phyloP scores from a whole-genome alignment of 2,888 invertebrate species.

The Amphipoea lucens region DNA sequence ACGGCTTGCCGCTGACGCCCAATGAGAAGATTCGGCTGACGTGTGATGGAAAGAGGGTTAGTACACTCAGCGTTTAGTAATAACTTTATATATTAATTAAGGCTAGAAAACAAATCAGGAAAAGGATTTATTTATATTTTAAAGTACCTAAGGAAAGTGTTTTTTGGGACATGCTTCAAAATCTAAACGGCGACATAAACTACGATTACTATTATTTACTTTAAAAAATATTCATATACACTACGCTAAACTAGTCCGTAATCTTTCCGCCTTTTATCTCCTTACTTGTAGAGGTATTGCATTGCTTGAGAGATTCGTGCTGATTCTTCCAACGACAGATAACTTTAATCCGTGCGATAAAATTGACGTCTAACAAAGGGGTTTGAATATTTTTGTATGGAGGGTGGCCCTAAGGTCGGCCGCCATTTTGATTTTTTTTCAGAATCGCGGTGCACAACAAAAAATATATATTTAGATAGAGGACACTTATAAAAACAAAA shows the following conservation, averaged over 20 bases:
- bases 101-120: background rate
- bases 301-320: background rate
- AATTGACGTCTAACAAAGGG: background rate
- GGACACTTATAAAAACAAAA: too few species aligned
- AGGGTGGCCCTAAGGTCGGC: too few species aligned
- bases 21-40: slow-evolving; percentile 93
- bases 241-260: too few species aligned
- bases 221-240: background rate
- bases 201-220: background rate
- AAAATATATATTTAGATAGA: too few species aligned
- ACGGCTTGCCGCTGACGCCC: slow-evolving; percentile 92
- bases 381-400: too few species aligned
- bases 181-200: background rate
- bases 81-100: background rate
- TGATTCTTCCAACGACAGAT: too few species aligned
- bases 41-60: slow-evolving; percentile 94
- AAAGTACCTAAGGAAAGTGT: background rate
- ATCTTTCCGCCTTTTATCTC: background rate
- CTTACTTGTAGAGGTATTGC: background rate
- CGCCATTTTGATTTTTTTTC: too few species aligned
- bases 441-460: too few species aligned
- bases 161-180: background rate
- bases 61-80: background rate
- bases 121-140: background rate
- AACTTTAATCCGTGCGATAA: background rate